Evolutionary conservation across 2,113 vertebrate genomes (phyloP), one percentile per base, ranked within the genome.

Genomic region (Cottus gobio): DNA sequence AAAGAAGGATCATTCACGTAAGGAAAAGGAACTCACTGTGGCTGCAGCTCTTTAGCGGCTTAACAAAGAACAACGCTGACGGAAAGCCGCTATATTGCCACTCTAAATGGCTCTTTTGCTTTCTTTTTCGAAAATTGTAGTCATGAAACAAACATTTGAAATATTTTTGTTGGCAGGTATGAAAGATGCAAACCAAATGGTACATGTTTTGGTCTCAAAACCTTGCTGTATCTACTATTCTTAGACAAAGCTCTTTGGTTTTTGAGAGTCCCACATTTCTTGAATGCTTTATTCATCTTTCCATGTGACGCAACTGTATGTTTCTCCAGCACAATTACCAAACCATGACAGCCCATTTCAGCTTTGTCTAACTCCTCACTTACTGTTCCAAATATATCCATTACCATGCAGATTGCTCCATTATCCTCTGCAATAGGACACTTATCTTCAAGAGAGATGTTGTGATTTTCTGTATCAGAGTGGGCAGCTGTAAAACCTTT

Each of bases 331-430:
- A 89, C 87, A 92, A 92, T 92, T 90, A 92, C 85, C 75, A 82
- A 89, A 79, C 82, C 84, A 87, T 90, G 87, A 89, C 89, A 93
- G 85, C 64, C 82, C 62, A 91, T 90, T 92, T 91, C 79, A 71
- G 85, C 79, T 84, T 86, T 89, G 82, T 90, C 82, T 83, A 78
- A 90, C 77, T 85, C 84, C 83, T 89, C 82, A 86, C 81, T 92
- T 90, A 90, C 82, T 63, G 26, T 89, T 91, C 82, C 84, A 88
- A 91, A 93, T 84, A 81, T 76, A 88, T 18, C 82, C 79, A 92
- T 91, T 91, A 91, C 78, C 75, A 93, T 92, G 79, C 81, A 90
- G 85, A 92, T 92, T 87, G 89, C 78, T 80, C 85, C 77, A 89
- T 92, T 91, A 92, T 89, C 71, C 82, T 78, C 46, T 81, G 80